Conservation (phyloP, 1,140 invertebrate genomes). For the Zaprionus lachaisei region DNA sequence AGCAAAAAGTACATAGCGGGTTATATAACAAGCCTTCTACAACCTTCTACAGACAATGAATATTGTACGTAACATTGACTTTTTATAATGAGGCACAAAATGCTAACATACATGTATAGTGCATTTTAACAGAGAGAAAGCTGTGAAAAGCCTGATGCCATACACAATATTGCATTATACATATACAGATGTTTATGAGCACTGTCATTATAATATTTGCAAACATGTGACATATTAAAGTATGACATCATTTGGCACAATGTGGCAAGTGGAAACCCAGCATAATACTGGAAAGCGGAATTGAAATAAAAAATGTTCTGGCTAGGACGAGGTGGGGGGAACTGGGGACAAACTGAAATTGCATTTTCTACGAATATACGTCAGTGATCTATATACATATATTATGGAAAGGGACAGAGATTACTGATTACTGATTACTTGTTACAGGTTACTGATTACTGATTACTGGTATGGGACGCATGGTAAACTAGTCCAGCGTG, state of each 20-base stretch:
- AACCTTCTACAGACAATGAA: too few species aligned
- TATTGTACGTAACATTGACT: background rate
- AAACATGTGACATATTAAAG: too few species aligned
- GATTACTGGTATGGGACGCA: slow-evolving; percentile 1
- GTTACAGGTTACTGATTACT: background rate
- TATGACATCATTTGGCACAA: background rate
- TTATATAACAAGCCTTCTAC: background rate
- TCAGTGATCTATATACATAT: background rate
- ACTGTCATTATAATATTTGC: too few species aligned
- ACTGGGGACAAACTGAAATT: background rate
- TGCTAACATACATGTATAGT: too few species aligned
- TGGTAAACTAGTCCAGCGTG: slow-evolving; percentile 9
- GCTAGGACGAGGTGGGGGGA: background rate
- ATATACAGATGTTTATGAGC: too few species aligned
- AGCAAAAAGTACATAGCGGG: too few species aligned
- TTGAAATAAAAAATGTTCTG: background rate
- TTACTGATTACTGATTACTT: background rate
- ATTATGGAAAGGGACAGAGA: background rate
- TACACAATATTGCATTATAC: too few species aligned
- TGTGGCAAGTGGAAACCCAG: background rate
- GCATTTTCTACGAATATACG: slow-evolving; percentile 2
- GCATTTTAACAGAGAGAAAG: too few species aligned
- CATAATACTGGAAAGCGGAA: background rate
- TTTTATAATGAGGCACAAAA: too few species aligned
- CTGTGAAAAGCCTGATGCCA: too few species aligned